Conservation (phyloP, 2,888 invertebrate genomes). For the Pristionchus entomophagus region DNA sequence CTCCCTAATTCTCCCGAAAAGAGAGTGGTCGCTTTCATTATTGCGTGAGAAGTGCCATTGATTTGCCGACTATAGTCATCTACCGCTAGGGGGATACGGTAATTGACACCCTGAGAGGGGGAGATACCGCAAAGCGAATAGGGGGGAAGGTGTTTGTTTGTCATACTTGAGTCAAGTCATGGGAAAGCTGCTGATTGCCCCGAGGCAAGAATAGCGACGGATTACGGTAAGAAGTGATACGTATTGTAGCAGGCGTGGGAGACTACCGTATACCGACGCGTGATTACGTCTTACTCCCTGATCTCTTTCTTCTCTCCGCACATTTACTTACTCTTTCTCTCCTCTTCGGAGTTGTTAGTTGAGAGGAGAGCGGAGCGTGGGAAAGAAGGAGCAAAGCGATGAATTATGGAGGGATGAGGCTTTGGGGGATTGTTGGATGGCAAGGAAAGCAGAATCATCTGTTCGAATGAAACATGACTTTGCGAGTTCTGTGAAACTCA, state of each 20-base stretch:
- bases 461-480: no score
- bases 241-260: slow-evolving; percentile 32
- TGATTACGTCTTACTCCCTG: neutral
- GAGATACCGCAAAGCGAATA: neutral
- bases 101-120: slow-evolving; percentile 12
- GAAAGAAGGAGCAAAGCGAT: neutral
- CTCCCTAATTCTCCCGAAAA: no score
- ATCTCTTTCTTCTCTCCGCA: neutral
- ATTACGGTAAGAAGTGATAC: neutral
- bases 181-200: slow-evolving; percentile 18
- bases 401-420: slow-evolving; percentile 11
- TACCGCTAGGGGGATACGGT: slow-evolving; percentile 1
- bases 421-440: no score
- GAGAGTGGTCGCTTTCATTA: neutral
- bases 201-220: slow-evolving; percentile 3
- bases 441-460: no score
- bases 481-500: neutral
- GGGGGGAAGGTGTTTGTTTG: slow-evolving; percentile 29
- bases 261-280: neutral
- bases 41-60: slow-evolving; percentile 18
- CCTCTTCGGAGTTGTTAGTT: neutral
- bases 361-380: no score
- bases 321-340: neutral
- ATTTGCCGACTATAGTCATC: neutral
- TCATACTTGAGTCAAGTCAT: slow-evolving; percentile 26